Evolutionary conservation across 2,888 invertebrate species (phyloP), one percentile per base, ranked within the genome.

Genomic region (Incurvaria masculella): DNA sequence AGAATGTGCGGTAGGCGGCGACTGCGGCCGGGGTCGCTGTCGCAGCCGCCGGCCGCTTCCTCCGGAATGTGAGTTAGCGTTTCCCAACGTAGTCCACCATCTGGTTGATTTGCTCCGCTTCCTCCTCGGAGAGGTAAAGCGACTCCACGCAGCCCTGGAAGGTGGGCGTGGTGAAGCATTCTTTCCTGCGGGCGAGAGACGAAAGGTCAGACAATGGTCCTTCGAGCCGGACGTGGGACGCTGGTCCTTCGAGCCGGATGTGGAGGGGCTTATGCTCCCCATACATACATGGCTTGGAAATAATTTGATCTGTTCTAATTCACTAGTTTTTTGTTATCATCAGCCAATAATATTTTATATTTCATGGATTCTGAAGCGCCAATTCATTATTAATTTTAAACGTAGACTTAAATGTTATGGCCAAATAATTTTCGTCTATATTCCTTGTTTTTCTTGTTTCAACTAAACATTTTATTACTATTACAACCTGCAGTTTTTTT

Each of bases 101-200:
- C 76, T 87, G 86, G 71, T 83, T 83, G 79, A 86, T 84, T 73
- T 85, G 84, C 69, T 87, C 85, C n/a, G n/a, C n/a, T 79, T 84
- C 84, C 73, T 90, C 88, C 72, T 89, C 88, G 68, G 81, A 81
- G 72, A 88, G 82, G 75, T 87, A 82, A 76, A 90, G 82, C 70
- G 87, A 86, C 79, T 88, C 86, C 80, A 88, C 81, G 79, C 89
- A 90, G 78, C 88, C 88, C 79, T 84, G 84, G 81, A 90, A 90
- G 81, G 86, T 88, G 79, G 84, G 81, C 72, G 85, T 86, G 66
- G 86, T 84, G 79, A 89, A 90, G 81, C 90, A 89, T 74, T 86
- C 81, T 66, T 84, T 83, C 82, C 90, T 90, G 83, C 40, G 80
- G 75, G 64, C 57, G 50, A 56, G 60, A 59, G 60, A 55, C 50